Percentiles rank a stretch among this genome's conserved stretches.
Evolutionary conservation across 2,888 invertebrate genomes (phyloP).

Genomic region (Mamestra brassicae): DNA sequence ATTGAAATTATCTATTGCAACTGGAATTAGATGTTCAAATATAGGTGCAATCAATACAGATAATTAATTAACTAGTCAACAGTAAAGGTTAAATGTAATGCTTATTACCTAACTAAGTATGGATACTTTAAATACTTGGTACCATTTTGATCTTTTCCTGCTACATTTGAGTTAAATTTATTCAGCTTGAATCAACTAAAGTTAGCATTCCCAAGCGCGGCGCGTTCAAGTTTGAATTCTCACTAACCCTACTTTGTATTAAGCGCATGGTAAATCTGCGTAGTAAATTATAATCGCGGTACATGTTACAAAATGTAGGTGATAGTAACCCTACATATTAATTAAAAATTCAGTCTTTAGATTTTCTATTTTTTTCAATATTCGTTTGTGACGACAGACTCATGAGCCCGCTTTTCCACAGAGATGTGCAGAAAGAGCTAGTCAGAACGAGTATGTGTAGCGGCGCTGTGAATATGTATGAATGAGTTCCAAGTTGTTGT

Average conservation of each 20-base stretch:
- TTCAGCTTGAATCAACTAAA: conserved; percentile 37
- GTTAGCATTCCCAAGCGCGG: conserved; percentile 26
- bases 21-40: background rate
- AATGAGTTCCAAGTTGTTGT: no score
- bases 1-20: background rate
- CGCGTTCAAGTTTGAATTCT: conserved; percentile 43
- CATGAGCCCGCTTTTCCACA: background rate
- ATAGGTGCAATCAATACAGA: background rate
- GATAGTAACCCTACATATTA: background rate
- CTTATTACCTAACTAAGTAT: background rate
- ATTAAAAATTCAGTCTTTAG: no score
- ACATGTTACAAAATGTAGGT: conserved; percentile 9
- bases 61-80: background rate
- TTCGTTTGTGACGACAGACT: background rate
- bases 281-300: conserved; percentile 32
- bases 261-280: conserved; percentile 33
- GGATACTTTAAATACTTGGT: background rate
- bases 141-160: conserved; percentile 7
- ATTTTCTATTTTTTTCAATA: no score
- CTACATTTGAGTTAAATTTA: conserved; percentile 38
- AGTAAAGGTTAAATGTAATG: background rate
- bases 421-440: background rate
- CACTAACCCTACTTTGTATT: conserved; percentile 43
- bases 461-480: no score
- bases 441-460: no score